Conservation (phyloP, 2,797 vertebrate species). For the Tarsius wallacei region DNA sequence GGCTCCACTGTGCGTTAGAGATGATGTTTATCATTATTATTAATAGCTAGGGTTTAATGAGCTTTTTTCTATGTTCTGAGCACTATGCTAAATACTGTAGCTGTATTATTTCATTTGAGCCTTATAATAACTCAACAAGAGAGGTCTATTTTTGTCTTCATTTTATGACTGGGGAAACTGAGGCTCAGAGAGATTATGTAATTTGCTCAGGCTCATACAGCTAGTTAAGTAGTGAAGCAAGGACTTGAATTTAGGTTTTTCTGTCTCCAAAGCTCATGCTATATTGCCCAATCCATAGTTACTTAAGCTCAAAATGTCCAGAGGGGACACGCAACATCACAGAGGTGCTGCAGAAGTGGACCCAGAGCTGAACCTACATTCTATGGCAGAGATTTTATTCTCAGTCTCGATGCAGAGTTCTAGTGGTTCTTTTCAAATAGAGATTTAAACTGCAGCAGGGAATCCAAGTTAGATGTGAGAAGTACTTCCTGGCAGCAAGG, state of each 20-base stretch:
- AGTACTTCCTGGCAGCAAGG: conserved; percentile 24
- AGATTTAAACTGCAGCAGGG: conserved; percentile 40
- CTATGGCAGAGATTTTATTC: background rate
- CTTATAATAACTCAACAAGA: conserved; percentile 35
- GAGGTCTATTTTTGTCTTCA: conserved; percentile 32
- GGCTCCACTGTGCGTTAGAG: conserved; percentile 26
- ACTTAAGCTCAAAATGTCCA: background rate
- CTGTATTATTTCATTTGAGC: conserved; percentile 56
- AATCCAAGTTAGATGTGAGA: conserved; percentile 17
- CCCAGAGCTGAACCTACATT: background rate
- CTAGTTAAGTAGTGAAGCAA: background rate
- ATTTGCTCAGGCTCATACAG: conserved; percentile 30
- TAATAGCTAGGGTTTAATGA: conserved; percentile 78
- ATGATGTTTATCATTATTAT: conserved; percentile 76
- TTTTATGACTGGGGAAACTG: conserved; percentile 51
- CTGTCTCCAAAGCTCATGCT: background rate
- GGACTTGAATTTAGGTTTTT: conserved; percentile 19
- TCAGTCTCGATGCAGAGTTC: background rate
- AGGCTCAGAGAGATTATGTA: conserved; percentile 57
- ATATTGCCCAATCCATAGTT: background rate
- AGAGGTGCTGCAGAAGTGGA: background rate
- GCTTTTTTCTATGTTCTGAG: conserved; percentile 32
- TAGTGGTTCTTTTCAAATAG: conserved; percentile 44
- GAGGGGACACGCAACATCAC: background rate
- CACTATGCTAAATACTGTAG: conserved; percentile 52